Conservation (phyloP, 2,797 vertebrate genomes). For the Manis javanica region DNA sequence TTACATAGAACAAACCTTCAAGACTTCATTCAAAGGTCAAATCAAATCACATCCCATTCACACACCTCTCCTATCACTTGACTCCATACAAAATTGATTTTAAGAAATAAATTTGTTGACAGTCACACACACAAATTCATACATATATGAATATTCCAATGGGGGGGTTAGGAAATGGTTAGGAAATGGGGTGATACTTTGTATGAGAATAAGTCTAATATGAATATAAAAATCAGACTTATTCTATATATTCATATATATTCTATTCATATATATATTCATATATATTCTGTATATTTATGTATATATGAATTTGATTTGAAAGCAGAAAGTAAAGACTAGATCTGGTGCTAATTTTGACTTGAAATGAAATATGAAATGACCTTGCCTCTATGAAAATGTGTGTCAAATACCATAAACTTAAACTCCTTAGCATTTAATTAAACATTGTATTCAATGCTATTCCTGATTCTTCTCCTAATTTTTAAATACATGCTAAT, state of each 20-base stretch:
- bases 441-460: background rate
- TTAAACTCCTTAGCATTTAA: slow-evolving; percentile 4
- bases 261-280: too few species aligned
- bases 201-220: too few species aligned
- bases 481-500: background rate
- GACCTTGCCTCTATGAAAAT: background rate
- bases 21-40: slow-evolving; percentile 77
- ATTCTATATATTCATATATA: too few species aligned
- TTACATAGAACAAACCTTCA: slow-evolving; percentile 70
- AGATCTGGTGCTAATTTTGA: slow-evolving; percentile 49
- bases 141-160: background rate
- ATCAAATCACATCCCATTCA: slow-evolving; percentile 68
- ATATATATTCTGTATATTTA: too few species aligned
- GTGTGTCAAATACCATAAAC: background rate
- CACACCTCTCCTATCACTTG: slow-evolving; percentile 75
- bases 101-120: slow-evolving; percentile 78
- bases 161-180: too few species aligned
- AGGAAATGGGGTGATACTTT: too few species aligned
- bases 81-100: slow-evolving; percentile 73
- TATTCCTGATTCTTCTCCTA: background rate
- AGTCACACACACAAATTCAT: slow-evolving; percentile 57
- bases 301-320: slow-evolving; percentile 64
- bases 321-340: slow-evolving; percentile 39
- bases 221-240: too few species aligned
- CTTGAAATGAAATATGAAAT: slow-evolving; percentile 32